These are phyloP conservation scores for Amphipoea oculea DNA, from an alignment of 2,888 invertebrate genomes.

Conservation along the genomic window DNA sequence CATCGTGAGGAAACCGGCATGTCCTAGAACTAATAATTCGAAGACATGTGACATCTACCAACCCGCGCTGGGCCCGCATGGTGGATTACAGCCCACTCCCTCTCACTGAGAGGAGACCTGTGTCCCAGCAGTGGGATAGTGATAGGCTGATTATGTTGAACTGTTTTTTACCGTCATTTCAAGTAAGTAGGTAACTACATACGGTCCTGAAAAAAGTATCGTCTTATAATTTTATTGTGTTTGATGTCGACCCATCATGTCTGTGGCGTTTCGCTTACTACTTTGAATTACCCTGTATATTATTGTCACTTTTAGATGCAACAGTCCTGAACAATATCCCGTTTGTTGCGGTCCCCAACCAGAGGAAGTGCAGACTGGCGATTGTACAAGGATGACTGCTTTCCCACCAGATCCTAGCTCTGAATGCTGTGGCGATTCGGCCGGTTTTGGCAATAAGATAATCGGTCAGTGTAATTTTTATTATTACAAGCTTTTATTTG, in stretches of 20 bases:
- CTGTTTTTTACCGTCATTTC: neutral
- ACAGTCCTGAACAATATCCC: conserved; percentile 71
- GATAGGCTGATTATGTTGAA: too few species aligned
- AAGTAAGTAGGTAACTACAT: neutral
- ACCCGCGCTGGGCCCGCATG: too few species aligned
- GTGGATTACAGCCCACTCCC: too few species aligned
- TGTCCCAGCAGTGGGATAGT: too few species aligned
- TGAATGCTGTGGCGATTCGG: conserved; percentile 77
- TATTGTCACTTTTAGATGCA: conserved; percentile 69
- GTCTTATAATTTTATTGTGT: neutral
- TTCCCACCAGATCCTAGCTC: conserved; percentile 72
- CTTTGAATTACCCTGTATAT: neutral
- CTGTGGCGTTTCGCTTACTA: neutral
- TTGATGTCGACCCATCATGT: too few species aligned
- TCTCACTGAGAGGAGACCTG: too few species aligned
- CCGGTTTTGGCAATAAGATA: conserved; percentile 70
- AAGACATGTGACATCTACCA: too few species aligned
- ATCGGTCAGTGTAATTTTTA: conserved; percentile 10
- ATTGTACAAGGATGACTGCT: conserved; percentile 59
- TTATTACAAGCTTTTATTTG: neutral
- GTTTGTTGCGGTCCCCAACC: conserved; percentile 77
- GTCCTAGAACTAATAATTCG: too few species aligned
- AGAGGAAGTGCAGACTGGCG: neutral
- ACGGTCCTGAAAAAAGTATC: neutral
- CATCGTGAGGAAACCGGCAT: too few species aligned